Conservation (phyloP, 2,888 invertebrate species). For the Psylliodes chrysocephalus region DNA sequence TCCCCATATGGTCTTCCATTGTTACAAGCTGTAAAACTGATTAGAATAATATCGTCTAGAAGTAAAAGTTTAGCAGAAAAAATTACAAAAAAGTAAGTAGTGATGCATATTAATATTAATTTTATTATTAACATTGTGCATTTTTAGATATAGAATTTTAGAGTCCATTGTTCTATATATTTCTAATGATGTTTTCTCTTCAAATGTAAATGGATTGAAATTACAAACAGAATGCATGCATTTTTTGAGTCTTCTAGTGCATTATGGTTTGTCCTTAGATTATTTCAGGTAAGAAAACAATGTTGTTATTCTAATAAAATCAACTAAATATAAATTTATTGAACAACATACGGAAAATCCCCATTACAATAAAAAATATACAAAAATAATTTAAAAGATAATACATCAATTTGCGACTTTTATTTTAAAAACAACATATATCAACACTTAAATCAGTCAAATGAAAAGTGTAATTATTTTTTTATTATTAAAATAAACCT, state of each 20-base stretch:
- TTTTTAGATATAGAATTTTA: conserved; percentile 65
- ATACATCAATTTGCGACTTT: no score
- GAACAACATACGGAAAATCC: no score
- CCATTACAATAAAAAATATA: no score
- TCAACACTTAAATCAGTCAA: no score
- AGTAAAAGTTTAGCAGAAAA: conserved; percentile 67
- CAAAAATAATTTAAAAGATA: no score
- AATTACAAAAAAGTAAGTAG: conserved; percentile 66
- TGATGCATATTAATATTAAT: neutral
- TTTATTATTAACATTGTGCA: conserved; percentile 9
- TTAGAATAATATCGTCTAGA: conserved; percentile 76
- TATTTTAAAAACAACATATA: no score
- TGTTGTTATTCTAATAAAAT: no score
- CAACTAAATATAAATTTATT: no score
- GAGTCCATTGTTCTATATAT: conserved; percentile 69
- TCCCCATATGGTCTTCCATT: conserved; percentile 75
- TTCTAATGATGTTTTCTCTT: conserved; percentile 66
- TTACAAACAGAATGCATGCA: conserved; percentile 74
- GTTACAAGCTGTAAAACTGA: conserved; percentile 76
- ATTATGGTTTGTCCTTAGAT: conserved; percentile 67
- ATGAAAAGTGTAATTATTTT: no score
- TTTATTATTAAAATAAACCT: no score
- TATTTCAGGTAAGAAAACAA: conserved; percentile 63
- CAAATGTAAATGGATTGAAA: conserved; percentile 67
- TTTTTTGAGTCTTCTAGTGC: conserved; percentile 68